These are phyloP conservation scores for Conopomorpha cramerella DNA, from an alignment of 1,140 invertebrate genomes.

Conservation along the genomic window DNA sequence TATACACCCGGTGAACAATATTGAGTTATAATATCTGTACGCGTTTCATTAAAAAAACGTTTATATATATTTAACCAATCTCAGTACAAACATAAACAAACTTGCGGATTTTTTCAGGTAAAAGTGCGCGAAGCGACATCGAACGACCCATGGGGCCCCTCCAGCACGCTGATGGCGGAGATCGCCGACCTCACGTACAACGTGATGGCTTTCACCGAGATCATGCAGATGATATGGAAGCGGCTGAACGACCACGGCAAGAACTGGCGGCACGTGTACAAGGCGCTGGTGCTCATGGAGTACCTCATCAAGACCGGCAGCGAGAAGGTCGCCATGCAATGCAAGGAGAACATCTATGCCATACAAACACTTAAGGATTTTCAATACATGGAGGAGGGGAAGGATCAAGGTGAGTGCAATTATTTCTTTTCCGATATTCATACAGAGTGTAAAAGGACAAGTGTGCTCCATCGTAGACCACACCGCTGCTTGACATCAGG, in stretches of 20 bases:
- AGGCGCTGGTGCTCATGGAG: slow-evolving; percentile 88
- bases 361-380: slow-evolving; percentile 99
- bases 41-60: too few relatives aligned
- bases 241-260: slow-evolving; percentile 77
- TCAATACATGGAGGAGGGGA: slow-evolving; percentile 97
- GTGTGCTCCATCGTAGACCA: too few relatives aligned
- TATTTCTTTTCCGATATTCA: too few relatives aligned
- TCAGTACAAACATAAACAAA: too few relatives aligned
- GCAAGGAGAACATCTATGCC: slow-evolving; percentile 98
- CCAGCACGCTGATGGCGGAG: slow-evolving; percentile 97
- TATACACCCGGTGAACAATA: too few relatives aligned
- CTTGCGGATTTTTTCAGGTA: too few relatives aligned
- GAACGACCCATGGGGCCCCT: slow-evolving; percentile 99
- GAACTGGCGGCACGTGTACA: slow-evolving; percentile 99
- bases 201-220: slow-evolving; percentile 98
- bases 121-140: slow-evolving; percentile 98
- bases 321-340: slow-evolving; percentile 97
- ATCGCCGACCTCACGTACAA: slow-evolving; percentile 99
- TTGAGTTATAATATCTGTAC: too few relatives aligned
- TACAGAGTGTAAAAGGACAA: too few relatives aligned
- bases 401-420: slow-evolving; percentile 83
- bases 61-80: too few relatives aligned
- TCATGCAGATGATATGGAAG: slow-evolving; percentile 99
- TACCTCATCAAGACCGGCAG: slow-evolving; percentile 98
- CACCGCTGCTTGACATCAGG: too few relatives aligned